A percentile compares a stretch with the other conserved stretches of the same genome.
phyloP scores from a whole-genome alignment of 1,140 invertebrate genomes.

The Drosophila prosaltans region DNA sequence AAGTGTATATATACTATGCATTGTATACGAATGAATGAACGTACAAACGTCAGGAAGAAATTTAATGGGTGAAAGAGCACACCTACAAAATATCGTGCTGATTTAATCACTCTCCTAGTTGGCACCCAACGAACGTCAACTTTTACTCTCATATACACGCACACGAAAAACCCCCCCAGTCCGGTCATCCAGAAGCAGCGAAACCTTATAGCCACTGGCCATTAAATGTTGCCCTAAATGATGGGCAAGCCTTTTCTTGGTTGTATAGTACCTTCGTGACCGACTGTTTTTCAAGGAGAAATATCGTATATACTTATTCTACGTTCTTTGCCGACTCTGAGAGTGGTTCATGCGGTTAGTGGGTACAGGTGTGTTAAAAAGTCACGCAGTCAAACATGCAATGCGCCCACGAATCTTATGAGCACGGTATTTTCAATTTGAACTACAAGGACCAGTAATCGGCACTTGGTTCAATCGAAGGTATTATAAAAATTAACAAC shows the following conservation, averaged over 20 bases:
- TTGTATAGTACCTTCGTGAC: slow-evolving; percentile 67
- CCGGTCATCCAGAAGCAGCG: slow-evolving; percentile 60
- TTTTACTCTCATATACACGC: slow-evolving; percentile 69
- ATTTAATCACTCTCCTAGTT: slow-evolving; percentile 80
- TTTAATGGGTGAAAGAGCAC: slow-evolving; percentile 72
- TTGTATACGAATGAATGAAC: slow-evolving; percentile 28
- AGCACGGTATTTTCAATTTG: slow-evolving; percentile 61
- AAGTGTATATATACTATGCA: slow-evolving; percentile 28
- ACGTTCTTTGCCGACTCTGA: slow-evolving; percentile 21
- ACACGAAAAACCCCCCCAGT: slow-evolving; percentile 33
- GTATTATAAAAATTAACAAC: slow-evolving; percentile 59
- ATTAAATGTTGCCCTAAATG: slow-evolving; percentile 81
- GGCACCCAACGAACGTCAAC: slow-evolving; percentile 75
- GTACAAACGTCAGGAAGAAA: slow-evolving; percentile 39
- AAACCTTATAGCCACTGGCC: slow-evolving; percentile 71
- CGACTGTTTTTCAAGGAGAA: slow-evolving; percentile 78
- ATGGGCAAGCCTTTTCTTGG: slow-evolving; percentile 75
- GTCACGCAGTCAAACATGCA: slow-evolving; percentile 76
- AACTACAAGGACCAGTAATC: slow-evolving; percentile 52
- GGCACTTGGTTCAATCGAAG: slow-evolving; percentile 47
- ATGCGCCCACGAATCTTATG: slow-evolving; percentile 57
- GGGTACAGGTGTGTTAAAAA: slow-evolving; percentile 64
- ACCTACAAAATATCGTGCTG: slow-evolving; percentile 81
- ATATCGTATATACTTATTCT: slow-evolving; percentile 22
- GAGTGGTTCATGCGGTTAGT: slow-evolving; percentile 28